phyloP scores from a whole-genome alignment of 2,797 vertebrate genomes.

The Poliocrania exsul region DNA sequence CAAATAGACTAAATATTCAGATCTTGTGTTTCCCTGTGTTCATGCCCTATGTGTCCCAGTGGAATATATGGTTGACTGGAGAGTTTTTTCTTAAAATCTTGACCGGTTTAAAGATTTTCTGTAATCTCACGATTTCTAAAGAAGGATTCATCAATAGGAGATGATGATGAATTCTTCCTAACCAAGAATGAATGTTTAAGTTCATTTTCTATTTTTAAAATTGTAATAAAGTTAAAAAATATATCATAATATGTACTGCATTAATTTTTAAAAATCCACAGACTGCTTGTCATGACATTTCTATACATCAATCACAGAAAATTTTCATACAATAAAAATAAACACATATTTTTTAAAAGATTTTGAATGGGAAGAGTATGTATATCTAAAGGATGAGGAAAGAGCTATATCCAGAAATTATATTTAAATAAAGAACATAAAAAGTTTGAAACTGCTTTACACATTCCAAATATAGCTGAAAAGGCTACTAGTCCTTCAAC shows the following conservation, averaged over 20 bases:
- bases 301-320: not conserved
- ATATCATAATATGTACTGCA: not conserved
- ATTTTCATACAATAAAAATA: not conserved
- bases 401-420: not conserved
- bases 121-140: not conserved
- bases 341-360: rapidly evolving
- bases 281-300: not conserved
- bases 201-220: not conserved
- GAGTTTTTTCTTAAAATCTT: not conserved
- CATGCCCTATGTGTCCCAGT: not conserved
- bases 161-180: not conserved
- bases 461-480: not conserved
- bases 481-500: not conserved
- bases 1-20: not conserved
- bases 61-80: not conserved
- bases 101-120: not conserved
- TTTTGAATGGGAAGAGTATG: not conserved
- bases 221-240: not conserved
- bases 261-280: not conserved
- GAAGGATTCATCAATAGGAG: not conserved
- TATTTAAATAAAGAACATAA: not conserved
- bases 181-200: not conserved
- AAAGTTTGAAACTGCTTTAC: not conserved
- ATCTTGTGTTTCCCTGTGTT: not conserved
- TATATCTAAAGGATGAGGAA: not conserved